Evolutionary conservation across 1,140 invertebrate genomes (phyloP).

Genomic region (Wasmannia auropunctata): DNA sequence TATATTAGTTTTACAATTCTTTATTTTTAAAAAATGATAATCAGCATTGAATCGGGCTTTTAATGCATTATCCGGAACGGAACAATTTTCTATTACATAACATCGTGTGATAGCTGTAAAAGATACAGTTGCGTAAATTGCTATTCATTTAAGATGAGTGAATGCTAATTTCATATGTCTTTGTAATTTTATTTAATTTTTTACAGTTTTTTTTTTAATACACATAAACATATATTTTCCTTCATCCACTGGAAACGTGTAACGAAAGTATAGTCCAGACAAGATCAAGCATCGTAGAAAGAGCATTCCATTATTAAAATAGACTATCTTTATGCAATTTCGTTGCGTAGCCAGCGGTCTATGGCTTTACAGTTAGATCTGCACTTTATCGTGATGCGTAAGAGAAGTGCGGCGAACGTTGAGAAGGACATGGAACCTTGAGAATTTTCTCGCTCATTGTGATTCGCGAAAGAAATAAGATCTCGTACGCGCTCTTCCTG

Average conservation of each 20-base stretch:
- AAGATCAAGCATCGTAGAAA: constrained; percentile 3
- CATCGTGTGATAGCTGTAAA: not conserved
- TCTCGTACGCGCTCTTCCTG: constrained; percentile 25
- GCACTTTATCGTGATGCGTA: constrained; percentile 17
- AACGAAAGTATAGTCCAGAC: constrained; percentile 8
- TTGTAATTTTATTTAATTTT: constrained; percentile 3
- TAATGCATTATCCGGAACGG: not conserved
- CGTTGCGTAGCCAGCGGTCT: constrained; percentile 36
- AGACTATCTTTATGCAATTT: constrained; percentile 39
- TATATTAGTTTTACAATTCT: not conserved
- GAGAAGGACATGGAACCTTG: constrained; percentile 15
- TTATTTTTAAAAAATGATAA: not conserved
- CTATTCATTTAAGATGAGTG: not conserved
- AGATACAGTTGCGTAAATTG: not conserved
- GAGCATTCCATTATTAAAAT: constrained; percentile 10
- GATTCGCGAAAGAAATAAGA: constrained; percentile 45
- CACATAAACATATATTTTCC: not conserved
- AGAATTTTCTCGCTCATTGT: constrained; percentile 38
- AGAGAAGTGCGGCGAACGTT: not conserved
- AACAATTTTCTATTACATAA: not conserved
- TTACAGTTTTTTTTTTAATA: not conserved
- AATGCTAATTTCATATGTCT: not conserved
- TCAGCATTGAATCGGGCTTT: not conserved
- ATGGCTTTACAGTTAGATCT: constrained; percentile 47
- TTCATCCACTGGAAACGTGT: not conserved